Evolutionary conservation across 2,888 invertebrate species (phyloP).

Genomic region (Operophtera brumata): DNA sequence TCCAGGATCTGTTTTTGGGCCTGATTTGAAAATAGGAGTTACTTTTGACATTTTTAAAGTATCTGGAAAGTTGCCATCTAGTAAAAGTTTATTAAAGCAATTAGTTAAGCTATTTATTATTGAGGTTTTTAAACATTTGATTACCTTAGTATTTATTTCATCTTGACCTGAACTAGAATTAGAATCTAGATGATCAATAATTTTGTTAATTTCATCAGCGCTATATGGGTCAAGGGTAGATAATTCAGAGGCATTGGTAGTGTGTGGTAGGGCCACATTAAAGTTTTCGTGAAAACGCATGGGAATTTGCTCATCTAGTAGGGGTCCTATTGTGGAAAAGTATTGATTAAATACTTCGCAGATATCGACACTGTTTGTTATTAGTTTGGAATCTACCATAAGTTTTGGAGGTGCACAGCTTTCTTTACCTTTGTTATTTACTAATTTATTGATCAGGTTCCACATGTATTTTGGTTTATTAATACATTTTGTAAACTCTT

Average conservation of each 20-base stretch:
- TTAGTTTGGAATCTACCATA: background rate
- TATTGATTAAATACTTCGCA: background rate
- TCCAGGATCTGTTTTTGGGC: background rate
- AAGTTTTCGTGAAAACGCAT: background rate
- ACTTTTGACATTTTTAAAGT: constrained; percentile 10
- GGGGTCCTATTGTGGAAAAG: background rate
- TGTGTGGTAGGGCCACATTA: background rate
- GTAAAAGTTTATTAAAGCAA: constrained; percentile 7
- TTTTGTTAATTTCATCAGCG: constrained; percentile 6
- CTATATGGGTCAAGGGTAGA: background rate
- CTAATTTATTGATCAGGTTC: background rate
- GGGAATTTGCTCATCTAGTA: background rate
- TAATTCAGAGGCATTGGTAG: background rate
- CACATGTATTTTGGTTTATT: background rate
- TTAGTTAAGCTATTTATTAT: background rate
- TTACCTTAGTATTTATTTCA: constrained; percentile 11
- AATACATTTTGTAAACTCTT: background rate
- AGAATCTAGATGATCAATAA: constrained; percentile 7
- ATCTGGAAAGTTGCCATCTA: background rate
- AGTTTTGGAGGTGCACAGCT: background rate
- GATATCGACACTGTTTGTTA: background rate
- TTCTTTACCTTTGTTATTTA: background rate
- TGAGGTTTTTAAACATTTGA: constrained; percentile 12
- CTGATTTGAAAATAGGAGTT: background rate
- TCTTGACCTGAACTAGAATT: constrained; percentile 18